phyloP scores from a whole-genome alignment of 2,888 invertebrate genomes.

The Xylota sylvarum region DNA sequence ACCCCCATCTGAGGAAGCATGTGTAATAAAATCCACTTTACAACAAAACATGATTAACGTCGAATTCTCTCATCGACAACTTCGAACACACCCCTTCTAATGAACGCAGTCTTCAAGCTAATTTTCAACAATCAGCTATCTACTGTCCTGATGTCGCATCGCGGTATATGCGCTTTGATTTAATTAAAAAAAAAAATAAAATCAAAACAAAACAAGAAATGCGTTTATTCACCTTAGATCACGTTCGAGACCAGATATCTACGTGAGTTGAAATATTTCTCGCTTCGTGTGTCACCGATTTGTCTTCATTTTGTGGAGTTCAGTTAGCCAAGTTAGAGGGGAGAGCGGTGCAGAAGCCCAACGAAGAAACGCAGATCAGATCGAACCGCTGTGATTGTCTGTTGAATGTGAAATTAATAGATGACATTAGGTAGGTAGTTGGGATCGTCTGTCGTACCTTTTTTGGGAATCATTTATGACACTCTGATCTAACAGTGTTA shows the following conservation, averaged over 20 bases:
- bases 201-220: constrained; percentile 29
- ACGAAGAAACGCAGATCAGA: neutral
- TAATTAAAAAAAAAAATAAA: no score
- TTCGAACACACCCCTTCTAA: constrained; percentile 20
- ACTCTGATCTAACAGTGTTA: constrained; percentile 25
- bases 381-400: constrained; percentile 18
- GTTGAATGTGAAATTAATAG: constrained; percentile 56
- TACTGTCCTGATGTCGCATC: constrained; percentile 21
- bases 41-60: constrained; percentile 56
- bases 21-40: constrained; percentile 45
- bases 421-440: constrained; percentile 12
- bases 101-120: neutral
- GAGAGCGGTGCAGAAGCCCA: neutral
- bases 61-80: neutral
- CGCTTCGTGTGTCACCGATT: constrained; percentile 58
- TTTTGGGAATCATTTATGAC: constrained; percentile 45
- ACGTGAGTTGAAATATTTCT: constrained; percentile 60
- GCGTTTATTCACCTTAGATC: constrained; percentile 64
- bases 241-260: constrained; percentile 55
- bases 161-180: constrained; percentile 54
- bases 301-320: constrained; percentile 32
- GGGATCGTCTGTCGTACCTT: constrained; percentile 11
- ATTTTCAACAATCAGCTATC: neutral
- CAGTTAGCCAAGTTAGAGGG: neutral
- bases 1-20: neutral